Evolutionary conservation across 2,888 invertebrate genomes (phyloP).

Genomic region (Lochmaea capreae): DNA sequence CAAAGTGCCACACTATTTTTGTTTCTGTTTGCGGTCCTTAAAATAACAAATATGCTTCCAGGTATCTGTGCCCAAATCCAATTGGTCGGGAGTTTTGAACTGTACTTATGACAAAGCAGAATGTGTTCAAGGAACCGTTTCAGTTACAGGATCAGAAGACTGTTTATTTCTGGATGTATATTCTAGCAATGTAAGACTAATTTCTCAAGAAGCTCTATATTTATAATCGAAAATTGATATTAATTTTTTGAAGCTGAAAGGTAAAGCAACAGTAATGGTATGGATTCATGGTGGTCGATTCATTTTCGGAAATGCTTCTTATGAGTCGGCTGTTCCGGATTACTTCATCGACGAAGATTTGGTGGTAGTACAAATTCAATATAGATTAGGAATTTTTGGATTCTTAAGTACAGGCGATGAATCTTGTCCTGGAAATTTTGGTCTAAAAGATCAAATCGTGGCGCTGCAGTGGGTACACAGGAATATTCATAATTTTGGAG

Average conservation of each 20-base stretch:
- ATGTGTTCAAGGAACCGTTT: conserved; percentile 21
- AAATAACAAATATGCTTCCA: neutral
- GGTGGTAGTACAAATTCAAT: conserved; percentile 39
- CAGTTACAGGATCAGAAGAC: conserved; percentile 28
- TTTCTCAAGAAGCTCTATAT: too few species aligned
- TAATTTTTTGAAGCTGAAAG: conserved; percentile 13
- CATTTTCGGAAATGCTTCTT: conserved; percentile 21
- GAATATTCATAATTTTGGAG: conserved; percentile 45
- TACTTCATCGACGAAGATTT: conserved; percentile 39
- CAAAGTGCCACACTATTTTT: too few species aligned
- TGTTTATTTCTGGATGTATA: conserved; percentile 27
- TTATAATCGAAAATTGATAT: too few species aligned
- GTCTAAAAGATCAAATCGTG: conserved; percentile 46
- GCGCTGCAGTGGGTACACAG: conserved; percentile 45
- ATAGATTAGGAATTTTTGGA: conserved; percentile 42
- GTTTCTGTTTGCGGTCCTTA: neutral
- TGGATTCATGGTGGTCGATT: conserved; percentile 42
- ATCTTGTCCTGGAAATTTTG: conserved; percentile 41
- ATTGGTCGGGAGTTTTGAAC: conserved; percentile 23
- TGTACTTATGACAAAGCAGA: conserved; percentile 8
- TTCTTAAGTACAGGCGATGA: conserved; percentile 45
- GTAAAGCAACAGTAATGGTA: conserved; percentile 26
- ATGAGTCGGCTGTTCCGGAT: conserved; percentile 25
- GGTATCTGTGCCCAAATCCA: conserved; percentile 7
- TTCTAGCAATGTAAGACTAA: conserved; percentile 12